Evolutionary conservation across 2,888 invertebrate species (phyloP).

Genomic region (Trichopria drosophilae): DNA sequence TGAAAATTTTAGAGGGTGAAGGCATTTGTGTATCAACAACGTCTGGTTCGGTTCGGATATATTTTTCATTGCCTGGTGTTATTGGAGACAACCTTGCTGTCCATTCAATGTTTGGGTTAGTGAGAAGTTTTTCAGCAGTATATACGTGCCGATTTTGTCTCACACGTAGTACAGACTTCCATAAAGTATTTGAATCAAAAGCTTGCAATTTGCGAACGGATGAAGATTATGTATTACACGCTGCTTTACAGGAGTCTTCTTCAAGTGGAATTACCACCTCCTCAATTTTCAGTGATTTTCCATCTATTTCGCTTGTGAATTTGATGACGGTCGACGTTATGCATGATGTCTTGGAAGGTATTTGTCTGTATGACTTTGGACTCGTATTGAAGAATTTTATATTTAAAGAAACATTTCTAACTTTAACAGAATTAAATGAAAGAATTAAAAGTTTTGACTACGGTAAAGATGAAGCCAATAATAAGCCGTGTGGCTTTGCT

Average conservation of each 20-base stretch:
- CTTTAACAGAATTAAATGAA: conserved; percentile 4
- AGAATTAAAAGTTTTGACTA: conserved; percentile 6
- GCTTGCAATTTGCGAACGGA: conserved; percentile 5
- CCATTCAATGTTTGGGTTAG: conserved; percentile 27
- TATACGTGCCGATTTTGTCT: conserved; percentile 26
- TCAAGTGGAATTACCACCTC: conserved; percentile 16
- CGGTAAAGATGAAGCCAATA: neutral
- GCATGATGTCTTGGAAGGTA: conserved; percentile 33
- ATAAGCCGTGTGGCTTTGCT: conserved; percentile 15
- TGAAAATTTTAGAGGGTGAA: conserved; percentile 23
- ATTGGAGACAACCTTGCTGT: conserved; percentile 35
- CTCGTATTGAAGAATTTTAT: conserved; percentile 26
- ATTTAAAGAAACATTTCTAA: conserved; percentile 7
- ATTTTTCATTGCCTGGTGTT: conserved; percentile 28
- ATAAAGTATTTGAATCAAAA: conserved; percentile 15
- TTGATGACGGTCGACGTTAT: conserved; percentile 29
- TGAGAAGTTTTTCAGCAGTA: conserved; percentile 21
- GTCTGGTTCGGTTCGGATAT: conserved; percentile 9
- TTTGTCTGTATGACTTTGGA: conserved; percentile 33
- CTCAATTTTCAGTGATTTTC: conserved; percentile 16
- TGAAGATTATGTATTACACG: conserved; percentile 12
- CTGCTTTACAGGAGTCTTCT: conserved; percentile 12
- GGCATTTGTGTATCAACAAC: conserved; percentile 21
- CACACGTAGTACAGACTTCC: conserved; percentile 11
- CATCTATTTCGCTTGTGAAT: conserved; percentile 5